phyloP scores from a whole-genome alignment of 2,113 vertebrate genomes.

The Camelus dromedarius region DNA sequence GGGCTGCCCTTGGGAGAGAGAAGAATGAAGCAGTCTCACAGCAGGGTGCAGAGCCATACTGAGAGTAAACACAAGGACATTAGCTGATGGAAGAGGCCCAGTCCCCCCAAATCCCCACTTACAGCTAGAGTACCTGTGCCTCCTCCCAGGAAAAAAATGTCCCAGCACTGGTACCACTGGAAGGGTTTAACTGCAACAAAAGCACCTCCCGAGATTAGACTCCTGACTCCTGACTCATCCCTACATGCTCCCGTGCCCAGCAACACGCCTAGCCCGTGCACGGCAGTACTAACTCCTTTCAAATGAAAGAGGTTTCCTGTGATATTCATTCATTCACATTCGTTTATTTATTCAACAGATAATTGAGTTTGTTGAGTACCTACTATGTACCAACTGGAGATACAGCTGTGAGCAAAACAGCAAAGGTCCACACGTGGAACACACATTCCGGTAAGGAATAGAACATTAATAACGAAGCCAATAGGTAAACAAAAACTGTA shows the following conservation, averaged over 20 bases:
- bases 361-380: conserved; percentile 2
- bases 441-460: neutral
- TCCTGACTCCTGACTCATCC: neutral
- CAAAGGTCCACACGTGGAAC: neutral
- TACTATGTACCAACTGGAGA: neutral
- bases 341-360: neutral
- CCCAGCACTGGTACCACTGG: neutral
- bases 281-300: neutral
- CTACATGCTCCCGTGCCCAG: neutral
- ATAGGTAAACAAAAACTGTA: neutral
- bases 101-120: neutral
- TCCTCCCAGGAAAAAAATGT: neutral
- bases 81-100: neutral
- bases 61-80: neutral
- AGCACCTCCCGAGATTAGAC: neutral
- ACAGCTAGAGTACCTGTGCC: neutral
- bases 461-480: neutral
- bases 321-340: neutral
- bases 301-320: neutral
- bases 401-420: neutral
- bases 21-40: neutral
- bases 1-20: neutral
- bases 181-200: neutral
- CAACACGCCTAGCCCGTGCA: neutral
- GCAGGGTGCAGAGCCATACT: neutral